Evolutionary conservation across 2,113 vertebrate genomes (phyloP), one percentile per base, ranked within the genome.

Genomic region (Brienomyrus longianalis): DNA sequence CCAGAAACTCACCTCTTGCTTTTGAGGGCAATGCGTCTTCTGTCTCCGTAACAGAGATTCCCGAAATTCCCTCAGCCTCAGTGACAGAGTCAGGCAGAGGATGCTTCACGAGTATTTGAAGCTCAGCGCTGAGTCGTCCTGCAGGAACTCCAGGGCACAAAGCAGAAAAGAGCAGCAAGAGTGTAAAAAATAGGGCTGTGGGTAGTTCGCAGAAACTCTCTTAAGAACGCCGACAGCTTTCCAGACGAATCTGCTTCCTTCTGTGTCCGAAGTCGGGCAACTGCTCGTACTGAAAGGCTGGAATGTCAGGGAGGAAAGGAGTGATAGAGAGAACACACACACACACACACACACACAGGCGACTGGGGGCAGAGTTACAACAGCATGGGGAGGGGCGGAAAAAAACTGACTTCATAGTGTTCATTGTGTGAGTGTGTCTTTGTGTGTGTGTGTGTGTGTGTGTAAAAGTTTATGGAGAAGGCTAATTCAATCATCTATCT

Each of bases 231-330:
- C 56, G 10, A 86, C 56, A 43, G 48, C 85, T 85, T 48, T 88
- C 45, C 48, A 4, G 9, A 35, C 19, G 35, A 88, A 91, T 89
- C 59, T 27, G 77, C 88, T 92, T 89, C 83, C 91, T 91, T 87
- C 89, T 91, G 86, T 66, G 86, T 91, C 89, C 88, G 89, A 92
- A 94, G 92, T 88, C 80, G 83, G 90, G 90, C 90, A 91, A 91
- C 87, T 88, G n/a, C 88, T 93, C 91, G 92, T 89, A 92, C 90
- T 83, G 86, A 93, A 91, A 88, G 89, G 86, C 89, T 94, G 94
- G 93, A 96, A 95, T 94, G 93, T 92, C 93, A 95, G 94, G 88
- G 91, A 94, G 92, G 93, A 93, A 92, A 92, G 93, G 94, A 92
- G 91, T 87, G 92, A 92, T 92, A 94, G 88, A 89, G 87, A 84